Evolutionary conservation across 1,140 invertebrate genomes (phyloP), one percentile per base, ranked within the genome.

Genomic region (Lepidurus arcticus): DNA sequence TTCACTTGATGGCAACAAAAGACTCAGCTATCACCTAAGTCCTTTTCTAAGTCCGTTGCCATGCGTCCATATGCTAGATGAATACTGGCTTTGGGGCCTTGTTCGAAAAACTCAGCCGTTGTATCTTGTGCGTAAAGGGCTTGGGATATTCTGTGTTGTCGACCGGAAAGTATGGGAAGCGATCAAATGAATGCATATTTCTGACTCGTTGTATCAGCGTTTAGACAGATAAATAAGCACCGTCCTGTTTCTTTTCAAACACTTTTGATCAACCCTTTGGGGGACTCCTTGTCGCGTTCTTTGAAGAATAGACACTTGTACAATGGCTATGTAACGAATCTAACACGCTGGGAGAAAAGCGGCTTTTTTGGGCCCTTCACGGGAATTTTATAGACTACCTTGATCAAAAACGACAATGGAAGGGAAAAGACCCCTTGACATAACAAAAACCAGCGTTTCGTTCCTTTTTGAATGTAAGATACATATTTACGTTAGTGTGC

Each of bases 211-310:
- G 8, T 16, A 65, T 65, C 53, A 65, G 9, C 53, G 16, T 65
- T 34, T 65, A n/a, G 53, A 65, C 53, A 65, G 8, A 13, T 65
- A 65, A 65, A 65, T 65, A 65, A 65, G 16, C n/a, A 65, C 53
- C 45, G 4, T 16, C 7, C 45, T 10, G 45, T 47, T 10, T 9
- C 10, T 47, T 10, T 65, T 13, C 7, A 21, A 16, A 9, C 1
- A 5, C 4, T 21, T 65, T 65, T 65, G 4, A 65, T 65, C 21
- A 7, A 21, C 53, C 21, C 13, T 65, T 65, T 65, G 34, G 34
- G 26, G 4, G 34, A 34, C 34, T 34, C 34, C 34, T 3, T 34
- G 34, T 34, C 4, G 34, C 34, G 34, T 3, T 34, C 34, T 34
- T 34, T 34, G 34, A 34, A 34, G 34, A 3, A 34, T 34, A 34